Evolutionary conservation across 2,113 vertebrate species (phyloP).

Genomic region (Onychostruthus taczanowskii): DNA sequence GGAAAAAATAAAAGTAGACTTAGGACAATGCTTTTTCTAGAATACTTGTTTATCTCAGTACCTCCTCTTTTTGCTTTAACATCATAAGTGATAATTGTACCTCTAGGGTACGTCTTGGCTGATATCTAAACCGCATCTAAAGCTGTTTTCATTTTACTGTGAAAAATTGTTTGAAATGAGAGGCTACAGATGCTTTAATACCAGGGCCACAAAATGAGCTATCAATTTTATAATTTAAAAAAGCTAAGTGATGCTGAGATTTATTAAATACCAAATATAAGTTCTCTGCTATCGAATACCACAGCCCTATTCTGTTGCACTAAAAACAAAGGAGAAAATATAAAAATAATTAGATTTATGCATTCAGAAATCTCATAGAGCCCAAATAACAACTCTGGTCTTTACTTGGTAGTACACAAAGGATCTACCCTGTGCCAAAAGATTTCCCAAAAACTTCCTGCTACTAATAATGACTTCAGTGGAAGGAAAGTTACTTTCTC

Average conservation of each 20-base stretch:
- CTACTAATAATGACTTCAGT: not conserved
- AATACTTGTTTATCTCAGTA: not conserved
- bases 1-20: not conserved
- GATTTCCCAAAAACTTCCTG: not conserved
- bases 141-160: not conserved
- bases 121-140: not conserved
- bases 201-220: not conserved
- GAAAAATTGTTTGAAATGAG: slow-evolving; percentile 19
- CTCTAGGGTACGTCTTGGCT: not conserved
- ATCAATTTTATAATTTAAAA: not conserved
- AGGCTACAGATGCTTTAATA: not conserved
- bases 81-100: slow-evolving; percentile 19
- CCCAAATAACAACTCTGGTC: not conserved
- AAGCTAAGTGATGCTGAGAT: not conserved
- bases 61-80: not conserved
- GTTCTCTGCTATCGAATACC: not conserved
- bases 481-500: not conserved
- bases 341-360: not conserved
- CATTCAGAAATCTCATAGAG: not conserved
- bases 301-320: not conserved
- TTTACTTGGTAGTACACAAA: not conserved
- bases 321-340: not conserved
- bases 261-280: not conserved
- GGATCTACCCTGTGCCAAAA: not conserved
- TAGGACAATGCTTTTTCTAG: not conserved